A percentile compares a stretch with the other conserved stretches of the same genome.
These are phyloP conservation scores for Pelobates fuscus DNA, from an alignment of 2,113 vertebrate genomes.

Conservation along the genomic window DNA sequence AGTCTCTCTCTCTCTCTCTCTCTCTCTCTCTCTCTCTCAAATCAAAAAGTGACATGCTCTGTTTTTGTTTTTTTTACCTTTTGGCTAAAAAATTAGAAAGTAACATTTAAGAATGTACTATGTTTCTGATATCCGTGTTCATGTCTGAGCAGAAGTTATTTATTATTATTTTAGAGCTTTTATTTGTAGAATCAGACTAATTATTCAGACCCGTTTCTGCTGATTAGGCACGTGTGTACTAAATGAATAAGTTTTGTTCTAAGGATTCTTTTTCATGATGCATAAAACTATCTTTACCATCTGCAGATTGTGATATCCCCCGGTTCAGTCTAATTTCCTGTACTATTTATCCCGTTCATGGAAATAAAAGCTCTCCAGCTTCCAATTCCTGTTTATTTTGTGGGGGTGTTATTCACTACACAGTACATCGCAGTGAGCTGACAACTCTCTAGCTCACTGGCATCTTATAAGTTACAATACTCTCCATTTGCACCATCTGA, in stretches of 20 bases:
- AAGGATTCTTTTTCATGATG: not conserved
- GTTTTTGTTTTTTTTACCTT: conserved; percentile 24
- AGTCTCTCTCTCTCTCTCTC: no score
- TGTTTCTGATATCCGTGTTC: conserved; percentile 16
- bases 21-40: no score
- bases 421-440: no score
- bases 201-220: conserved; percentile 11
- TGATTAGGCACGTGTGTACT: not conserved
- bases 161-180: conserved; percentile 30
- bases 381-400: no score
- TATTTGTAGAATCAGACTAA: not conserved
- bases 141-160: conserved; percentile 28
- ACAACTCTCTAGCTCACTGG: no score
- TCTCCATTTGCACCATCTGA: no score
- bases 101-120: conserved; percentile 17
- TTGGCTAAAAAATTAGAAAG: conserved; percentile 8
- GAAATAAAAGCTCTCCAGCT: no score
- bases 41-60: not conserved
- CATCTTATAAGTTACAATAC: no score
- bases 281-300: not conserved
- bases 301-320: no score
- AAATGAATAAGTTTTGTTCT: not conserved
- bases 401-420: no score
- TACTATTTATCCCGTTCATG: no score
- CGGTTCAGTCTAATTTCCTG: no score